Base-by-base conservation (phyloP, 1,140 invertebrate species). In the Leucophenga varia region DNA sequence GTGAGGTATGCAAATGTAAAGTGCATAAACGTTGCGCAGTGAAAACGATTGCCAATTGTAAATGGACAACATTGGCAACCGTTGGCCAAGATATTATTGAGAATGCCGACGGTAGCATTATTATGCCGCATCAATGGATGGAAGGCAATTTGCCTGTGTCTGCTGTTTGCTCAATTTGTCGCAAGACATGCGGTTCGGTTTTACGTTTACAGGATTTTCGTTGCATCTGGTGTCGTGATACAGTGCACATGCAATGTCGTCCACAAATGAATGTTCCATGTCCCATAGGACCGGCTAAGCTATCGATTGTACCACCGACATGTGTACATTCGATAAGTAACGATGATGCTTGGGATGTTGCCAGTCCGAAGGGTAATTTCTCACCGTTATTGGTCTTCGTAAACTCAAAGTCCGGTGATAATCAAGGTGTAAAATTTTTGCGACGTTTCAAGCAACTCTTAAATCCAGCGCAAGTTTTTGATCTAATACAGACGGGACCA, bases 51-150 rank as follows among this genome's bases (percentile, higher is more conserved):
- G 90, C 90, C 56, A 95, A 93, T 64, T 98, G 94, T 54, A 98
- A 98, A 75, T 98, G 95, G 94, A 97, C 92, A 47, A 95, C 93
- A 34, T 79, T 96, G 47, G 89, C 93, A 13, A 92, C 90, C 18
- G 86, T 97, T 46, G 93, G 93, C 19, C 90, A 91, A 64, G 90
- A 96, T 55, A 91, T 96, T 51, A 91, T 96, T 39, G 93, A 96
- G 72, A 92, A 96, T 65, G 81, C 86, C 48, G 92, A 96, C 77
- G 91, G 93, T 77, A 90, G 86, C 70, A 89, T 96, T 54, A 85
- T 87, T 44, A 95, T 97, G 91, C 93, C 93, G 14, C 95, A 98
- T 79, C 95, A 98, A 68, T 98, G 95, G 95, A 84, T 97, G 80
- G 94, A 97, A 78, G 95, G 95, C 21, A 98, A 98, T 78, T 78